Conservation (phyloP, 2,888 invertebrate species). For the Cryptosula pallasiana region DNA sequence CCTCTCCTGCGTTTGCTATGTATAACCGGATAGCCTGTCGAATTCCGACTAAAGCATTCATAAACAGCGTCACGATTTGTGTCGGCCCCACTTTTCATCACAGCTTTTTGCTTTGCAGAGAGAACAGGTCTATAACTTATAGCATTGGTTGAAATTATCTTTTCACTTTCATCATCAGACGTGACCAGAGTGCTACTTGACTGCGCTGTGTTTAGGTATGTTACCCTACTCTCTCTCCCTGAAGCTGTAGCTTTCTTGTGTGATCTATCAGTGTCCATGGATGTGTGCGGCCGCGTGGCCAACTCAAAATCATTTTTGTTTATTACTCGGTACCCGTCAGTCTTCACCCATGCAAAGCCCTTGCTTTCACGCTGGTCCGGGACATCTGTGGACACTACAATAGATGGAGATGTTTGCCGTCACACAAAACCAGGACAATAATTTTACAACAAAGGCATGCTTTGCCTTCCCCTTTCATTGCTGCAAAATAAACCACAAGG, state of each 20-base stretch:
- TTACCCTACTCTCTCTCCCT: not conserved
- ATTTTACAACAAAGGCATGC: no score
- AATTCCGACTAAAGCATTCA: not conserved
- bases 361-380: no score
- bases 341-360: not conserved
- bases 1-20: constrained; percentile 8
- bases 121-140: constrained; percentile 18
- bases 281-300: not conserved
- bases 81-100: not conserved
- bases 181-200: not conserved
- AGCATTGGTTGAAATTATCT: not conserved
- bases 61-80: not conserved
- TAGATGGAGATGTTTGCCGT: no score
- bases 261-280: not conserved
- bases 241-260: not conserved
- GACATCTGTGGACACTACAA: no score
- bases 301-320: not conserved
- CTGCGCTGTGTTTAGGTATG: not conserved
- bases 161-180: not conserved
- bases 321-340: not conserved
- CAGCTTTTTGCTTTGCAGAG: not conserved
- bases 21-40: not conserved
- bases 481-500: no score
- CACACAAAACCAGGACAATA: no score
- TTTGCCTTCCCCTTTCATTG: no score